Evolutionary conservation across 2,113 vertebrate genomes (phyloP).

Genomic region (Plecotus auritus): DNA sequence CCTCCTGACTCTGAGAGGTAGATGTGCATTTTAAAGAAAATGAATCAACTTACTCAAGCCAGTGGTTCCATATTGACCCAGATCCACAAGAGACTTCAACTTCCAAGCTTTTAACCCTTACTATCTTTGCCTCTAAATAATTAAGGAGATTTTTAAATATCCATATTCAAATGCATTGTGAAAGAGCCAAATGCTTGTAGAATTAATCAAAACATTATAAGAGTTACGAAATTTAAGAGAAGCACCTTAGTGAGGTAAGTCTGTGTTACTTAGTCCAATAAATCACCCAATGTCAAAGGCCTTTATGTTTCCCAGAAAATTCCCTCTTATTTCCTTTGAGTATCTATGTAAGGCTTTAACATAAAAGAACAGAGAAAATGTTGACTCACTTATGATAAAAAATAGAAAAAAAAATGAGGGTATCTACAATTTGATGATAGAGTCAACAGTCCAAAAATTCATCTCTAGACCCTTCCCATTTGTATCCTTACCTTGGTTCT

Average conservation of each 20-base stretch:
- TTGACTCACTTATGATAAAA: background rate
- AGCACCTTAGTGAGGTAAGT: background rate
- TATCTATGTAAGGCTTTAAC: background rate
- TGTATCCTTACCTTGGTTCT: background rate
- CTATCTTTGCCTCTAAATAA: background rate
- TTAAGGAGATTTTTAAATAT: background rate
- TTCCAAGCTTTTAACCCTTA: background rate
- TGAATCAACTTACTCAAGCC: background rate
- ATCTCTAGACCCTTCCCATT: background rate
- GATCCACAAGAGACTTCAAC: background rate
- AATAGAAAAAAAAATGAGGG: background rate
- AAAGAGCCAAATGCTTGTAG: background rate
- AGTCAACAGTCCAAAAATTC: background rate
- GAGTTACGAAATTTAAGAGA: background rate
- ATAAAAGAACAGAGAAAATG: background rate
- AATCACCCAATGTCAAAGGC: background rate
- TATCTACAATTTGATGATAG: background rate
- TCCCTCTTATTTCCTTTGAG: background rate
- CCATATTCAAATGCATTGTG: background rate
- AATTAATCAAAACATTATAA: background rate
- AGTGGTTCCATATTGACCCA: background rate
- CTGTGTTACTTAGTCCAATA: background rate
- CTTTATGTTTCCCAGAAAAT: background rate
- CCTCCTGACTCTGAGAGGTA: background rate
- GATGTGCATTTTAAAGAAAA: background rate